Evolutionary conservation across 2,797 vertebrate genomes (phyloP).

Genomic region (Hoplostethus mediterraneus): DNA sequence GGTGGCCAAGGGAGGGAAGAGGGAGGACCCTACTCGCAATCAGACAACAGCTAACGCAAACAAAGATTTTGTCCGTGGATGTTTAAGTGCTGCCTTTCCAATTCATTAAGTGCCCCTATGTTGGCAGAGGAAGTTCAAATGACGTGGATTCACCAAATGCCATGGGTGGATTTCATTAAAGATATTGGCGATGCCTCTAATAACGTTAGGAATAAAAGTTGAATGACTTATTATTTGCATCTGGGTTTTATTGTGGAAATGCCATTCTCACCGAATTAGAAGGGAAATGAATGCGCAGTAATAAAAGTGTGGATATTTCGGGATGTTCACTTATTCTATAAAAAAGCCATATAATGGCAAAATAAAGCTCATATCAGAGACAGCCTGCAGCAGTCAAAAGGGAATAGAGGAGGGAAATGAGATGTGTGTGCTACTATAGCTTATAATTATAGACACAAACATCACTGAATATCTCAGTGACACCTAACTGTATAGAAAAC

Average conservation of each 20-base stretch:
- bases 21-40: slow-evolving; percentile 55
- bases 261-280: slow-evolving; percentile 17
- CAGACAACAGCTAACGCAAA: slow-evolving; percentile 66
- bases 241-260: slow-evolving; percentile 12
- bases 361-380: slow-evolving; percentile 48
- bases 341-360: slow-evolving; percentile 54
- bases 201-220: slow-evolving; percentile 12
- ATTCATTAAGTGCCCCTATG: slow-evolving; percentile 40
- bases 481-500: slow-evolving; percentile 57
- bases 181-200: slow-evolving; percentile 3
- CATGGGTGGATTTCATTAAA: neutral
- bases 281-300: slow-evolving; percentile 55
- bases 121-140: slow-evolving; percentile 5
- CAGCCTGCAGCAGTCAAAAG: slow-evolving; percentile 45
- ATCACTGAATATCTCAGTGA: slow-evolving; percentile 72
- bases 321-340: slow-evolving; percentile 48
- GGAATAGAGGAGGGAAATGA: slow-evolving; percentile 58
- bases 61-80: slow-evolving; percentile 45
- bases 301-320: slow-evolving; percentile 55
- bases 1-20: slow-evolving; percentile 58
- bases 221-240: neutral
- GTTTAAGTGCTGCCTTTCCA: slow-evolving; percentile 55
- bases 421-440: slow-evolving; percentile 51
- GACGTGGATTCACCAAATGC: slow-evolving; percentile 19
- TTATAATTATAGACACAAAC: slow-evolving; percentile 76